These are phyloP conservation scores for Tenualosa thibaudeaui DNA, from an alignment of 2,797 vertebrate genomes.

Conservation along the genomic window DNA sequence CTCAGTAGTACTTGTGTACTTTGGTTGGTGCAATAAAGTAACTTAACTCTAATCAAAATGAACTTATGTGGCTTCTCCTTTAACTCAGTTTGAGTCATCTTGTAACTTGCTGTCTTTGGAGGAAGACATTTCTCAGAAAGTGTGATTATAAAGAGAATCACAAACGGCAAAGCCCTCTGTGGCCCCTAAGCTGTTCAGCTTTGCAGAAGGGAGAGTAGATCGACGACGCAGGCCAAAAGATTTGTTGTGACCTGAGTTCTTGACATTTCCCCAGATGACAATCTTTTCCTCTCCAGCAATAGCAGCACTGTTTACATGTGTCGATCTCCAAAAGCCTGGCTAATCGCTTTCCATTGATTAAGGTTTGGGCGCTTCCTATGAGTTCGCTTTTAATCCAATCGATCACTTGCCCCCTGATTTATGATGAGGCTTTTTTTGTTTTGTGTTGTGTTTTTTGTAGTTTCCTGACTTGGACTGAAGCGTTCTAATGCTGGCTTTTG, in stretches of 20 bases:
- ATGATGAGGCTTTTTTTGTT: background rate
- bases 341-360: slow-evolving; percentile 47
- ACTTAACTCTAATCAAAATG: no score
- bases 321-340: slow-evolving; percentile 31
- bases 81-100: no score
- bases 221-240: slow-evolving; percentile 8
- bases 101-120: no score
- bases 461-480: background rate
- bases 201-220: background rate
- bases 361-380: slow-evolving; percentile 12
- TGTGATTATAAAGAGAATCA: background rate
- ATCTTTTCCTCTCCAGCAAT: background rate
- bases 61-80: no score
- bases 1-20: no score
- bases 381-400: slow-evolving; percentile 37
- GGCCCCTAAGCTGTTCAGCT: background rate
- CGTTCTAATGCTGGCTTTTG: slow-evolving; percentile 26
- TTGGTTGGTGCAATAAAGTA: no score
- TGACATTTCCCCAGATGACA: background rate
- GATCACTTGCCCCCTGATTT: slow-evolving; percentile 19
- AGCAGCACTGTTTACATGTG: slow-evolving; percentile 18
- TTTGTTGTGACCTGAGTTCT: slow-evolving; percentile 13
- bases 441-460: background rate
- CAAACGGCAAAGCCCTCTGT: background rate
- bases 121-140: background rate